phyloP scores from a whole-genome alignment of 2,797 vertebrate genomes.

The Tauraco hartlaubi region DNA sequence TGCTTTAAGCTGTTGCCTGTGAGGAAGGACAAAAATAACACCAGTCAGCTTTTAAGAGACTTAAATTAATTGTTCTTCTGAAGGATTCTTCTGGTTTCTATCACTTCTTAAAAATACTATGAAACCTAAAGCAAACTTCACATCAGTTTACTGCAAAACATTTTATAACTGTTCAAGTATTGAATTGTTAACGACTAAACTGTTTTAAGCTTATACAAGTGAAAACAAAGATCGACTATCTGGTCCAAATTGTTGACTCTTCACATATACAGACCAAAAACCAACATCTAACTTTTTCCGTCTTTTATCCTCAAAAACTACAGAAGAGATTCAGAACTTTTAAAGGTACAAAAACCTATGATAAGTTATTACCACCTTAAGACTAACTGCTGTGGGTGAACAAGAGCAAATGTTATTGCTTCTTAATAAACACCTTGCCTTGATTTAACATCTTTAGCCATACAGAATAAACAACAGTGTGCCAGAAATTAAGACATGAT shows the following conservation, averaged over 20 bases:
- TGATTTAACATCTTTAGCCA: background rate
- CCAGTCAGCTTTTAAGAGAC: background rate
- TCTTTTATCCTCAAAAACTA: background rate
- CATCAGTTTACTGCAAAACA: background rate
- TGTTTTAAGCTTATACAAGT: background rate
- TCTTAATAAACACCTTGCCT: background rate
- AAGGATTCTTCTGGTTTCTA: background rate
- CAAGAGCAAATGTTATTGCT: background rate
- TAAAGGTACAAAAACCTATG: background rate
- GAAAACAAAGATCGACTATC: background rate
- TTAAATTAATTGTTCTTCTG: background rate
- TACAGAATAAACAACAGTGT: background rate
- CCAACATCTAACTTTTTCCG: background rate
- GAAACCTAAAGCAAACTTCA: background rate
- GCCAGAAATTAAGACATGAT: background rate
- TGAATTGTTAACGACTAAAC: background rate
- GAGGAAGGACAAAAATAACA: background rate
- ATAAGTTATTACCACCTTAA: background rate
- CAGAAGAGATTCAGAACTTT: background rate
- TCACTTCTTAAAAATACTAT: background rate
- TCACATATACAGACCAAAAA: background rate
- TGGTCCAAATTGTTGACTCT: background rate
- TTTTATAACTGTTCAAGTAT: background rate
- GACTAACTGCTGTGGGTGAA: background rate
- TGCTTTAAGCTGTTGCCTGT: background rate